Evolutionary conservation across 2,113 vertebrate genomes (phyloP).

Genomic region (Aegotheles bennettii): DNA sequence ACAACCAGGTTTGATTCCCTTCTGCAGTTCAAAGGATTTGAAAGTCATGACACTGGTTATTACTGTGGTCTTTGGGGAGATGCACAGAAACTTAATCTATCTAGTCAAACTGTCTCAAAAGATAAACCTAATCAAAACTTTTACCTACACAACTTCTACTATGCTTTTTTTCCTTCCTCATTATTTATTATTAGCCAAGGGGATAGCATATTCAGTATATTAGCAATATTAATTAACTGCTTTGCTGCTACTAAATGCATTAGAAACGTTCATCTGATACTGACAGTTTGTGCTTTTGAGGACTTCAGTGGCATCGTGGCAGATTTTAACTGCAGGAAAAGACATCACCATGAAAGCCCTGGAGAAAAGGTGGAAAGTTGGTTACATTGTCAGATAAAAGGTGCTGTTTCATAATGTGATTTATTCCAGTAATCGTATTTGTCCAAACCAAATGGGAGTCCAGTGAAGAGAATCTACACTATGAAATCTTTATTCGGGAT

Average conservation of each 20-base stretch:
- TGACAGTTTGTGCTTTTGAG: not conserved
- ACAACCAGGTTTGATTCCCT: conserved; percentile 71
- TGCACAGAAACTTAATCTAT: conserved; percentile 72
- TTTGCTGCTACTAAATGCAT: conserved; percentile 24
- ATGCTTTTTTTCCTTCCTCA: not conserved
- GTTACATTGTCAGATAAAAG: not conserved
- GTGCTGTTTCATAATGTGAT: not conserved
- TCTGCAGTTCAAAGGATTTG: conserved; percentile 74
- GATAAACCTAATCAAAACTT: conserved; percentile 72
- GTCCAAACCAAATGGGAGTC: not conserved
- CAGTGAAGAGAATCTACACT: not conserved
- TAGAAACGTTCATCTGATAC: not conserved
- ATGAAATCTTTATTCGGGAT: not conserved
- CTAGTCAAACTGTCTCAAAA: conserved; percentile 72
- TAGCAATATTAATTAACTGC: conserved; percentile 35
- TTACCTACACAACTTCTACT: conserved; percentile 38
- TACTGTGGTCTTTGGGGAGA: conserved; percentile 70
- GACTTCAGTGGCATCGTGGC: not conserved
- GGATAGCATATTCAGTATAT: not conserved
- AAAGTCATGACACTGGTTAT: conserved; percentile 78
- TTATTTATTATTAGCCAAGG: conserved; percentile 20
- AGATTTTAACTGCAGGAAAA: not conserved
- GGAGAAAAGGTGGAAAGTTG: not conserved
- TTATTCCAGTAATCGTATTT: not conserved
- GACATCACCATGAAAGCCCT: not conserved